Evolutionary conservation across 2,888 invertebrate genomes (phyloP).

Genomic region (Hipparchia sbordonii): DNA sequence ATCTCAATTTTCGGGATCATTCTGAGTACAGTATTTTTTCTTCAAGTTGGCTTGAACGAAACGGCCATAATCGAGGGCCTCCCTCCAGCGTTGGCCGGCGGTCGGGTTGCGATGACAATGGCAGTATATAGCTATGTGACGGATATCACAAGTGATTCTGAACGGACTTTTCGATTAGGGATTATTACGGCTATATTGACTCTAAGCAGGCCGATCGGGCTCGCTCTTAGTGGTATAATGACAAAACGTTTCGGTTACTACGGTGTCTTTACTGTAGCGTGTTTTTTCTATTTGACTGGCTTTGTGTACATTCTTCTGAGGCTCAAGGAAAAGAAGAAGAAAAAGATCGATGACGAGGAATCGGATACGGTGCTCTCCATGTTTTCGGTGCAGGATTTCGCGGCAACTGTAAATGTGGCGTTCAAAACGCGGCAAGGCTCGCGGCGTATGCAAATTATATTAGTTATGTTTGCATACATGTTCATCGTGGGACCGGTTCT

Average conservation of each 20-base stretch:
- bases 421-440: slow-evolving; percentile 65
- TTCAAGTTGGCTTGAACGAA: slow-evolving; percentile 79
- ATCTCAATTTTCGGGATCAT: slow-evolving; percentile 81
- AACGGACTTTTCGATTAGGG: slow-evolving; percentile 85
- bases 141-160: slow-evolving; percentile 82
- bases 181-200: slow-evolving; percentile 82
- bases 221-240: slow-evolving; percentile 81
- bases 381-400: slow-evolving; percentile 67
- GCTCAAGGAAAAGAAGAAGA: slow-evolving; percentile 65
- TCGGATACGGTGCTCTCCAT: slow-evolving; percentile 57
- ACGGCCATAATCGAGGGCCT: slow-evolving; percentile 82
- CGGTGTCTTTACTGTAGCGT: slow-evolving; percentile 72
- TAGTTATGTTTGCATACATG: slow-evolving; percentile 75
- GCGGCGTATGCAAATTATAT: slow-evolving; percentile 67
- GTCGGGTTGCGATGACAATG: slow-evolving; percentile 83
- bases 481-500: slow-evolving; percentile 79
- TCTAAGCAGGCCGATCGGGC: slow-evolving; percentile 78
- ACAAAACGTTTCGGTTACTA: slow-evolving; percentile 76
- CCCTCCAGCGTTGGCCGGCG: slow-evolving; percentile 84
- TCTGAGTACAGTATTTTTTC: slow-evolving; percentile 82
- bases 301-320: slow-evolving; percentile 73
- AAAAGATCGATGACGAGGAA: slow-evolving; percentile 62
- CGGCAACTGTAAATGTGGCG: slow-evolving; percentile 76
- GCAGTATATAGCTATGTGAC: slow-evolving; percentile 85
- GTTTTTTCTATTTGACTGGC: slow-evolving; percentile 70